Conservation (phyloP, 30 jellyfish, hydroid and myxozoan species). For the Hydra vulgaris region DNA sequence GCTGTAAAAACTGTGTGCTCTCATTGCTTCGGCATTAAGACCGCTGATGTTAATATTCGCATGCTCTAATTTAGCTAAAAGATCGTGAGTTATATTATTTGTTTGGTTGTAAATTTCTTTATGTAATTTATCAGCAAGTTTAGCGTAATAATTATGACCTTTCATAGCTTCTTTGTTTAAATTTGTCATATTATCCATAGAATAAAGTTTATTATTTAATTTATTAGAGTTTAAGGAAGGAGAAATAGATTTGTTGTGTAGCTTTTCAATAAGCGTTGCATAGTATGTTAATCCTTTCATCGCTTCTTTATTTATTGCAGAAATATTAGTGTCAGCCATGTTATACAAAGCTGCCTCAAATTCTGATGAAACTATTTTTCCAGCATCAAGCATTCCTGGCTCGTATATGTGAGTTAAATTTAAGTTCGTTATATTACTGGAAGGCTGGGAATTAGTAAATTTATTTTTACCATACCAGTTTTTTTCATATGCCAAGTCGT, state of each 20-base stretch:
- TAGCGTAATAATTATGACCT: background rate
- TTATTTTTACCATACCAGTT: background rate
- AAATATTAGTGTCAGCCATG: background rate
- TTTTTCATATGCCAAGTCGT: background rate
- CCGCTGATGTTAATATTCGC: background rate
- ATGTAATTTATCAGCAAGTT: background rate
- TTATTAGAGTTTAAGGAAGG: background rate
- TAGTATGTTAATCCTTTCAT: slow-evolving; percentile 15
- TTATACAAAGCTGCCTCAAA: slow-evolving; percentile 1
- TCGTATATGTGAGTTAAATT: background rate
- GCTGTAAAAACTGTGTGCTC: background rate
- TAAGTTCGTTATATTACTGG: background rate
- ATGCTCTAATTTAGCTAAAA: background rate
- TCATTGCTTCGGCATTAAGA: slow-evolving; percentile 21
- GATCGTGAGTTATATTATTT: background rate
- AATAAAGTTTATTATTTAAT: too few species aligned
- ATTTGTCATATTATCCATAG: background rate
- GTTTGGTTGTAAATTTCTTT: background rate
- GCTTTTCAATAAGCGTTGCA: background rate
- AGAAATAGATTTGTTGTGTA: background rate
- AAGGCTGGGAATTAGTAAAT: background rate
- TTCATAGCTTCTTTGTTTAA: slow-evolving; percentile 25
- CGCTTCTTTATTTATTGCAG: slow-evolving; percentile 22
- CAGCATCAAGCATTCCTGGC: background rate
- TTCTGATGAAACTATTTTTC: background rate